A percentile compares a stretch with the other conserved stretches of the same genome.
Conservation (phyloP, 2,113 vertebrate species). For the Noturus placidus region DNA sequence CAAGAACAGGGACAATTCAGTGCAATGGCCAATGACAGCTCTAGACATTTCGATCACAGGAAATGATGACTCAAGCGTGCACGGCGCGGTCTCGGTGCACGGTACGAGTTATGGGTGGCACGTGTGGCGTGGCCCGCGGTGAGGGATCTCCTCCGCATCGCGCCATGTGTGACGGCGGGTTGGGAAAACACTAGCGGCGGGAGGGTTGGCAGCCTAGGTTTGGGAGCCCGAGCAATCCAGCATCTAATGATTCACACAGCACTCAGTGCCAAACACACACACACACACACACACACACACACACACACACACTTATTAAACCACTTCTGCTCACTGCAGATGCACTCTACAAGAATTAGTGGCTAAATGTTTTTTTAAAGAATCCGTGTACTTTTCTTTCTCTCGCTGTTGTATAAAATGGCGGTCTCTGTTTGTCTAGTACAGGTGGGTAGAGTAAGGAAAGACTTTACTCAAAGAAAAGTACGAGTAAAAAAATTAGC, state of each 20-base stretch:
- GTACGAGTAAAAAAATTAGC: neutral
- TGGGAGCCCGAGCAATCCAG: constrained; percentile 46
- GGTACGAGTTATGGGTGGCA: constrained; percentile 6
- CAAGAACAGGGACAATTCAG: constrained; percentile 48
- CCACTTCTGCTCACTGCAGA: constrained; percentile 7
- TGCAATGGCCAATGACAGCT: constrained; percentile 33
- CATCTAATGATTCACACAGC: constrained; percentile 56
- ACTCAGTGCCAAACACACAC: constrained; percentile 45
- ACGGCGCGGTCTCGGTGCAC: neutral
- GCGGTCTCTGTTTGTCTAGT: neutral
- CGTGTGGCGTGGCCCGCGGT: neutral
- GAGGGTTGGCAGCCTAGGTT: constrained; percentile 51
- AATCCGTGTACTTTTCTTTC: neutral
- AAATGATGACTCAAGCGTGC: constrained; percentile 7
- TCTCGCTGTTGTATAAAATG: neutral
- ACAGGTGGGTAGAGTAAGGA: neutral
- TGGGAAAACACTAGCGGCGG: constrained; percentile 59
- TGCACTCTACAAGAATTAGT: neutral
- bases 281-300: constrained; percentile 36
- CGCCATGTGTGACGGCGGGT: constrained; percentile 43
- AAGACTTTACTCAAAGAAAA: neutral
- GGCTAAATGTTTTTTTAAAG: neutral
- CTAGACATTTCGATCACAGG: neutral
- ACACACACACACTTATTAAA: constrained; percentile 26
- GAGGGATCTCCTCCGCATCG: constrained; percentile 41